Conservation (phyloP, 37 sponge, comb jelly and placozoan species). For the Amphimedon queenslandica region DNA sequence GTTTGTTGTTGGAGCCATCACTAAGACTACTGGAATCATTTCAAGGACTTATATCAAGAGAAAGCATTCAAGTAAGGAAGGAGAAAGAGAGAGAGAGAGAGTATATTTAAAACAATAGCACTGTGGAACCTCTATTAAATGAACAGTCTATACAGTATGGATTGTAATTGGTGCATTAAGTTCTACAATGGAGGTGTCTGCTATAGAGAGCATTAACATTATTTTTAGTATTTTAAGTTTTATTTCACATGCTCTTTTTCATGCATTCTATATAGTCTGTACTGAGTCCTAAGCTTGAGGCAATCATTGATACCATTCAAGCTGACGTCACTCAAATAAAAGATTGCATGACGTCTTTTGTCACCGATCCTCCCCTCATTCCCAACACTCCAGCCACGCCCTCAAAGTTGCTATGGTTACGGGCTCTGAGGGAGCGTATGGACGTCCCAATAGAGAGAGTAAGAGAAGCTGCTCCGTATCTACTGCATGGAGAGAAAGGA, state of each 20-base stretch:
- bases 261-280: too few species aligned
- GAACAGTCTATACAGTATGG: too few species aligned
- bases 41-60: conserved; percentile 65
- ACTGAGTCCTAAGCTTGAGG: neutral
- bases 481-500: conserved; percentile 74
- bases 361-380: conserved; percentile 39
- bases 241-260: too few species aligned
- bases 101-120: too few species aligned
- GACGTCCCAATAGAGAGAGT: conserved; percentile 44
- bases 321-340: conserved; percentile 13
- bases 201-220: too few species aligned
- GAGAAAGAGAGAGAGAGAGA: too few species aligned
- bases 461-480: conserved; percentile 39
- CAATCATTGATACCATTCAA: conserved; percentile 14
- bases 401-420: conserved; percentile 68
- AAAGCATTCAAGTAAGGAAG: conserved; percentile 64
- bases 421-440: conserved; percentile 50
- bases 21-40: conserved; percentile 73
- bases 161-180: too few species aligned
- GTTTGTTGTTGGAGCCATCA: conserved; percentile 48
- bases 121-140: too few species aligned
- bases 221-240: too few species aligned
- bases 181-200: too few species aligned
- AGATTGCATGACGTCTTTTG: conserved; percentile 22
- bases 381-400: conserved; percentile 64